Percentiles rank a stretch among this genome's conserved stretches.
Evolutionary conservation across 2,888 invertebrate genomes (phyloP).

Genomic region (Steinernema hermaphroditum): DNA sequence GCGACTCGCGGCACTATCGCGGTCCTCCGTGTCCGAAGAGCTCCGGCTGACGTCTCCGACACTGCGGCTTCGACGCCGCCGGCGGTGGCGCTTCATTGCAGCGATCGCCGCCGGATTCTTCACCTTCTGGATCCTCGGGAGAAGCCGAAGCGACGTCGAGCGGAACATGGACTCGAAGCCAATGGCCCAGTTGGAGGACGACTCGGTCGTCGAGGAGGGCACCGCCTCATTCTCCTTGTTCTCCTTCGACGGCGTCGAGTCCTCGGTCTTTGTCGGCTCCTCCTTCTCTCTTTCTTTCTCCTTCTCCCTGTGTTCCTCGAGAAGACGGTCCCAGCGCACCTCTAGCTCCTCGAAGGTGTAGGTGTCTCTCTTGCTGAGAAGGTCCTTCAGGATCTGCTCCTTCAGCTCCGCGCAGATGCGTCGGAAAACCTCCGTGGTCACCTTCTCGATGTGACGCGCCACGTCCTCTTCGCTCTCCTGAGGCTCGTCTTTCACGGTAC

Average conservation of each 20-base stretch:
- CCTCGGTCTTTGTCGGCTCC: neutral
- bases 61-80: slow-evolving; percentile 5
- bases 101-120: slow-evolving; percentile 20
- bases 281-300: slow-evolving; percentile 12
- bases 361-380: slow-evolving; percentile 8
- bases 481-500: neutral
- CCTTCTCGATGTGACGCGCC: neutral
- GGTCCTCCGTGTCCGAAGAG: slow-evolving; percentile 12
- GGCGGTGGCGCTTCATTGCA: neutral
- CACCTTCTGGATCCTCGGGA: slow-evolving; percentile 24
- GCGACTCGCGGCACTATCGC: neutral
- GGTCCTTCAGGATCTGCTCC: slow-evolving; percentile 26
- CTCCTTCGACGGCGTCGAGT: neutral
- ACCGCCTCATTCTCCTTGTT: neutral
- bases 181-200: neutral
- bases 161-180: slow-evolving; percentile 27
- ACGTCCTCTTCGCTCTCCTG: neutral
- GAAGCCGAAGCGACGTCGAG: neutral
- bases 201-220: neutral
- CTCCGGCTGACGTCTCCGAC: neutral
- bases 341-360: slow-evolving; percentile 21
- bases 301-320: neutral
- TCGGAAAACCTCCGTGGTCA: neutral
- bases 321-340: neutral
- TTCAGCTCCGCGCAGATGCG: neutral